These are phyloP conservation scores for Capra hircus DNA, from an alignment of 2,113 vertebrate genomes.

Conservation along the genomic window DNA sequence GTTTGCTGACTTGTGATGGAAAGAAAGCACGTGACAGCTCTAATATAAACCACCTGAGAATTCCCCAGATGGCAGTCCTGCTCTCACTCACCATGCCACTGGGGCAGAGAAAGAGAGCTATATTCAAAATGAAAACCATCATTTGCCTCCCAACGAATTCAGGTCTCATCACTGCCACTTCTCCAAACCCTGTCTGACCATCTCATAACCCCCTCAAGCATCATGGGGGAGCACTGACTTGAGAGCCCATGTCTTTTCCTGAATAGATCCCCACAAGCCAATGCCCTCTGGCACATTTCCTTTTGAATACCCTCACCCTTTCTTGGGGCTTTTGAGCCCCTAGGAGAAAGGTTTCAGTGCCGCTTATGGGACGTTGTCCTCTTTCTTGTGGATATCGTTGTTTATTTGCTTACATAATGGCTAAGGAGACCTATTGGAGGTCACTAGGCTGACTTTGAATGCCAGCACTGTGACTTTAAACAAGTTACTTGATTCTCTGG, in stretches of 20 bases:
- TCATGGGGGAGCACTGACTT: neutral
- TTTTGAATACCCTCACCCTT: neutral
- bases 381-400: neutral
- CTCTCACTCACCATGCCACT: neutral
- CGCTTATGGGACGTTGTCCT: rapidly evolving
- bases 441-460: neutral
- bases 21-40: neutral
- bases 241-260: neutral
- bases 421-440: neutral
- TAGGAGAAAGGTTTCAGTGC: neutral
- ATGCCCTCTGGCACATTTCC: neutral
- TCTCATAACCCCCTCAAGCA: neutral
- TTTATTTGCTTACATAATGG: neutral
- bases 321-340: neutral
- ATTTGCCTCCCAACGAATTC: neutral
- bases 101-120: neutral
- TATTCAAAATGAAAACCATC: neutral
- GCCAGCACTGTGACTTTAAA: neutral
- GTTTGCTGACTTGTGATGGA: neutral
- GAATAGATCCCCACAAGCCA: neutral
- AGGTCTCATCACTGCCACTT: neutral
- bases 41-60: neutral
- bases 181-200: neutral
- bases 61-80: neutral
- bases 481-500: neutral